These are phyloP conservation scores for Drosophila prosaltans DNA, from an alignment of 1,140 invertebrate species.

Conservation along the genomic window DNA sequence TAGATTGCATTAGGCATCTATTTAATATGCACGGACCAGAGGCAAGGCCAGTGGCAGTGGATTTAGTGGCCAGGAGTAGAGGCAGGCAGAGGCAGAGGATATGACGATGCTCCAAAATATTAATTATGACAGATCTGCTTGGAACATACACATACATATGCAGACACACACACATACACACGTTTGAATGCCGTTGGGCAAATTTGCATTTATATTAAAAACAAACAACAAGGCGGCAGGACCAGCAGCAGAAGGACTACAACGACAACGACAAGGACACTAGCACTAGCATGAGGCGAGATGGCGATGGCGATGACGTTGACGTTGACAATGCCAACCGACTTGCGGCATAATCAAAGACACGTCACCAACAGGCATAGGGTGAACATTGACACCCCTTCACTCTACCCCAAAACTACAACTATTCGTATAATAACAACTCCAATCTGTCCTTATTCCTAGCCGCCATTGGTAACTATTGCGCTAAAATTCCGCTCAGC, in stretches of 20 bases:
- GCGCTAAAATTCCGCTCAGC: slow-evolving; percentile 53
- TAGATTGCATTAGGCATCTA: slow-evolving; percentile 70
- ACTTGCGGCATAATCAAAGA: slow-evolving; percentile 79
- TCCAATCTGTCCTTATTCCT: not conserved
- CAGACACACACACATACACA: slow-evolving; percentile 37
- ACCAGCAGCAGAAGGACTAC: slow-evolving; percentile 25
- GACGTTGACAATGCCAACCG: slow-evolving; percentile 68
- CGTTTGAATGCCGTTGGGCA: slow-evolving; percentile 62
- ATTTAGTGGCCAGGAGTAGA: not conserved
- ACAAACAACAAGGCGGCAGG: slow-evolving; percentile 66
- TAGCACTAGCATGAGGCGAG: not conserved
- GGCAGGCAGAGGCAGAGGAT: not conserved
- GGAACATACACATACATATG: slow-evolving; percentile 9
- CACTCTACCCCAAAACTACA: slow-evolving; percentile 7
- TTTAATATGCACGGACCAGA: slow-evolving; percentile 66
- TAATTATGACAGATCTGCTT: slow-evolving; percentile 71
- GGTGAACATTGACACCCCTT: slow-evolving; percentile 18
- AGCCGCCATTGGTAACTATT: slow-evolving; percentile 42
- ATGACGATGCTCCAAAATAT: slow-evolving; percentile 72
- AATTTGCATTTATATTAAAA: slow-evolving; percentile 82
- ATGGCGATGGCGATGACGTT: slow-evolving; percentile 2
- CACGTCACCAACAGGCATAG: slow-evolving; percentile 74
- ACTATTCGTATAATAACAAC: slow-evolving; percentile 18
- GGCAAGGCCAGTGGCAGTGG: slow-evolving; percentile 24
- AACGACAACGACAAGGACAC: slow-evolving; percentile 20